These are phyloP conservation scores for Drosophila cardini DNA, from an alignment of 1,140 invertebrate genomes.

Conservation along the genomic window DNA sequence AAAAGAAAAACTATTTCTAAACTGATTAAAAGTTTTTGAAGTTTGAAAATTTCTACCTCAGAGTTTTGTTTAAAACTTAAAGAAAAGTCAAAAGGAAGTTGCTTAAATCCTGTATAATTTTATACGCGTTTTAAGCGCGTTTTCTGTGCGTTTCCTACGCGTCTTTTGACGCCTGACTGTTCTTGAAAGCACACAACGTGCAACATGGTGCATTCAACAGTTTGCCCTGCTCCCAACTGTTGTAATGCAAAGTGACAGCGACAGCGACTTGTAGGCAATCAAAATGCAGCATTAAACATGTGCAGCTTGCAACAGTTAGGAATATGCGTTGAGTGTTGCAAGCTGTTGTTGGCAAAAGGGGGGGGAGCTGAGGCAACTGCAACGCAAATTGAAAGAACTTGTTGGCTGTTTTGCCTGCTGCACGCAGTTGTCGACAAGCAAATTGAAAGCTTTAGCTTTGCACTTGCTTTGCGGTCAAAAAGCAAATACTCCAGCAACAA, in stretches of 20 bases:
- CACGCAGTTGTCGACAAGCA: slow-evolving; percentile 61
- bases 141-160: slow-evolving; percentile 10
- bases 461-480: slow-evolving; percentile 78
- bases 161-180: slow-evolving; percentile 30
- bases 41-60: background rate
- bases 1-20: background rate
- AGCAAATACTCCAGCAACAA: slow-evolving; percentile 40
- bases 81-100: background rate
- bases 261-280: slow-evolving; percentile 77
- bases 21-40: too few relatives aligned
- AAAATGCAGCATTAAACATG: slow-evolving; percentile 77
- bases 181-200: slow-evolving; percentile 16
- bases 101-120: background rate
- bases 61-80: background rate
- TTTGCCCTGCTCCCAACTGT: slow-evolving; percentile 27
- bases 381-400: slow-evolving; percentile 81
- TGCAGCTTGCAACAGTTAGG: slow-evolving; percentile 60
- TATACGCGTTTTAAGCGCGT: slow-evolving; percentile 1
- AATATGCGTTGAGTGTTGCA: slow-evolving; percentile 44
- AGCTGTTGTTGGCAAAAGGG: slow-evolving; percentile 38
- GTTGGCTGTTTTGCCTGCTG: slow-evolving; percentile 61
- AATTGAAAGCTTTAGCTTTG: slow-evolving; percentile 81
- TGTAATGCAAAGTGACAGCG: slow-evolving; percentile 80
- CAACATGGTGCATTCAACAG: background rate
- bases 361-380: slow-evolving; percentile 35